Evolutionary conservation across 2,797 vertebrate genomes (phyloP).

Genomic region (Enteromius radiatus): DNA sequence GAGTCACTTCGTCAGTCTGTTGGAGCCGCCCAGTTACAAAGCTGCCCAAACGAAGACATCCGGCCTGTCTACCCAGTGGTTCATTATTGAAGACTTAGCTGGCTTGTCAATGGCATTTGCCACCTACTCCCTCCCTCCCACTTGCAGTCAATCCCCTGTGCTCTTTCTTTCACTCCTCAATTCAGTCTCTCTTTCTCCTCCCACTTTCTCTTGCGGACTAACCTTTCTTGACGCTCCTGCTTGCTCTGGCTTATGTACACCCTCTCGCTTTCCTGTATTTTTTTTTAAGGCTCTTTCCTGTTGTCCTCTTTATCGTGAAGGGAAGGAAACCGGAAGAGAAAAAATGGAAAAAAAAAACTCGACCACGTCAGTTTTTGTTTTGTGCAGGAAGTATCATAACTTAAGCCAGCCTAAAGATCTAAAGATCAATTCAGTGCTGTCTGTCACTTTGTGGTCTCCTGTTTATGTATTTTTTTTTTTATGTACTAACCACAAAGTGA

Average conservation of each 20-base stretch:
- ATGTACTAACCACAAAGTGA: constrained; percentile 2
- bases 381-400: neutral
- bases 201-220: neutral
- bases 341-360: neutral
- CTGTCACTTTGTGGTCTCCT: neutral
- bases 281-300: neutral
- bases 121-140: constrained; percentile 29
- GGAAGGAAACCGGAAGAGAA: constrained; percentile 5
- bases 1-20: constrained; percentile 52
- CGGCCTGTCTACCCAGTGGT: constrained; percentile 35
- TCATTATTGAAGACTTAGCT: constrained; percentile 45
- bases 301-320: neutral
- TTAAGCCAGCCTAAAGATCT: neutral
- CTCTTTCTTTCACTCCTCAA: constrained; percentile 28
- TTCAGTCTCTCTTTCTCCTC: constrained; percentile 19
- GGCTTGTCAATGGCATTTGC: constrained; percentile 40
- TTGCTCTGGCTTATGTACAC: neutral
- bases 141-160: constrained; percentile 22
- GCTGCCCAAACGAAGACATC: constrained; percentile 62
- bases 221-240: neutral
- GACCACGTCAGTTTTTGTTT: neutral
- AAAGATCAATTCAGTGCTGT: neutral
- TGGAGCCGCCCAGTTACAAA: constrained; percentile 34
- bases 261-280: neutral
- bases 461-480: neutral